phyloP scores from a whole-genome alignment of 1,140 invertebrate species.

The Drepana arcuata region DNA sequence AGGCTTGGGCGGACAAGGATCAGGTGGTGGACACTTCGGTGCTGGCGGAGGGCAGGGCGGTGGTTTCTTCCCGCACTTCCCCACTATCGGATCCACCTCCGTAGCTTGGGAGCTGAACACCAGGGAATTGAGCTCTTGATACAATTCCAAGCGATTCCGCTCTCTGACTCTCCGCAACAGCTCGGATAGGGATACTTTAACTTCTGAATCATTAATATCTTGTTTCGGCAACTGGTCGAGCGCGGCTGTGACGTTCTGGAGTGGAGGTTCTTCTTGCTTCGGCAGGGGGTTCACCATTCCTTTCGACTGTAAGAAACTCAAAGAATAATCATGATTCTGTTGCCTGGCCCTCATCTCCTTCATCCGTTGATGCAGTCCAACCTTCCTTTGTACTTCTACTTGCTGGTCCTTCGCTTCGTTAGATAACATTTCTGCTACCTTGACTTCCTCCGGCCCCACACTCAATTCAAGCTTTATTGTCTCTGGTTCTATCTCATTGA shows the following conservation, averaged over 20 bases:
- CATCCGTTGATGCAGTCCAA: too few species aligned
- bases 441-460: too few species aligned
- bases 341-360: too few species aligned
- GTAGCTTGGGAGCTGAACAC: conserved; percentile 1
- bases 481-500: too few species aligned
- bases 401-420: too few species aligned
- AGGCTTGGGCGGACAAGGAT: conserved; percentile 2
- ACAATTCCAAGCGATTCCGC: conserved; percentile 20
- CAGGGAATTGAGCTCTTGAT: conserved; percentile 5
- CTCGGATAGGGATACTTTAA: conserved; percentile 19
- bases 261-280: neutral
- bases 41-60: conserved; percentile 11
- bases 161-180: conserved; percentile 28
- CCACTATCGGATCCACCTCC: conserved; percentile 10
- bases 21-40: conserved; percentile 12
- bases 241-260: neutral
- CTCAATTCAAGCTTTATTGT: too few species aligned
- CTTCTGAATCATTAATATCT: conserved; percentile 4
- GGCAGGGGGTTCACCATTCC: neutral
- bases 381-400: too few species aligned
- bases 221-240: conserved; percentile 9
- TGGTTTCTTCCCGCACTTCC: conserved; percentile 10
- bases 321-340: too few species aligned
- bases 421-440: too few species aligned
- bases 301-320: conserved; percentile 1